These are phyloP conservation scores for Halocynthia aurantium DNA, from an alignment of 23 tunicate genomes.

Conservation along the genomic window DNA sequence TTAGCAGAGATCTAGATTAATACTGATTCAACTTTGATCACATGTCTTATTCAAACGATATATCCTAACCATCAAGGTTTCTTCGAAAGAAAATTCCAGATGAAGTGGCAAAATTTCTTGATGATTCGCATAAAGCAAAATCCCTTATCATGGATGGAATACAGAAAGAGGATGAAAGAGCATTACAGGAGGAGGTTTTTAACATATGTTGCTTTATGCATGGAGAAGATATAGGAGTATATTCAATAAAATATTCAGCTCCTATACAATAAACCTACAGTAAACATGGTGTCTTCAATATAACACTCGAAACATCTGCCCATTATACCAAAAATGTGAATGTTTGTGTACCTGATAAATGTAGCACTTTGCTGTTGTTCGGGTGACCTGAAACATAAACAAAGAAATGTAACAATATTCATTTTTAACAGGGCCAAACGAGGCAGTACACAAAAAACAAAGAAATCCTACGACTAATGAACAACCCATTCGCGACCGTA, in stretches of 20 bases:
- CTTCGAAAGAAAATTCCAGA: background rate
- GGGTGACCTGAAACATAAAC: too few species aligned
- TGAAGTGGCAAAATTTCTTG: background rate
- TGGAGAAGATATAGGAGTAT: background rate
- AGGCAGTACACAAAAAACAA: slow-evolving; percentile 1
- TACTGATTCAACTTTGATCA: slow-evolving; percentile 5
- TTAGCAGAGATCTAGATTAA: slow-evolving; percentile 5
- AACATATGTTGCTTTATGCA: background rate
- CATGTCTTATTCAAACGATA: background rate
- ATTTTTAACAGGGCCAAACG: background rate
- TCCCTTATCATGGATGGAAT: background rate
- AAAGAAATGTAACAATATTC: too few species aligned
- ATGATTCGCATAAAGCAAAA: background rate
- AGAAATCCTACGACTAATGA: slow-evolving; percentile 2
- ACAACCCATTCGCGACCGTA: slow-evolving; percentile 20
- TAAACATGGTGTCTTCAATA: too few species aligned
- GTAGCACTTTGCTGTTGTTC: too few species aligned
- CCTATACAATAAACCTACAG: background rate
- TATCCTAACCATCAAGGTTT: background rate
- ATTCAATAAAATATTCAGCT: background rate
- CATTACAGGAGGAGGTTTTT: background rate
- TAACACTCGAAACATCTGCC: too few species aligned
- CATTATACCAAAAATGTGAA: too few species aligned
- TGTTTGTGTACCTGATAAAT: too few species aligned
- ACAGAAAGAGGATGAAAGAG: slow-evolving; percentile 2